Conservation (phyloP, 2,113 vertebrate genomes). For the Sula dactylatra region DNA sequence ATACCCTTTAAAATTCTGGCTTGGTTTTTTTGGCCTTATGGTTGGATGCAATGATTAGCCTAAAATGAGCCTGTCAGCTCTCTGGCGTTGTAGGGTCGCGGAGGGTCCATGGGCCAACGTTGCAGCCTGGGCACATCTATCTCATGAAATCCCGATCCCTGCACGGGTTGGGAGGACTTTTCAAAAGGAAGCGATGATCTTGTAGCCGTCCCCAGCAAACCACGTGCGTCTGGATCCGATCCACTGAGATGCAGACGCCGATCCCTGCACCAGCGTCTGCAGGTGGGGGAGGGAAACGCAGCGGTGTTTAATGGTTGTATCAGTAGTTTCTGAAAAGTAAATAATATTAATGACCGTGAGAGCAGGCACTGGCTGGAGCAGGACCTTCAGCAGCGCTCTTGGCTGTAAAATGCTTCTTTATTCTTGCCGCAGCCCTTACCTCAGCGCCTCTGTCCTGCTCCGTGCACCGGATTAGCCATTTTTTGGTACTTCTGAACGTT, state of each 20-base stretch:
- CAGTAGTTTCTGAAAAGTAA: background rate
- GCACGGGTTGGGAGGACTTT: background rate
- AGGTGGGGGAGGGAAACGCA: background rate
- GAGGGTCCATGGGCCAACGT: background rate
- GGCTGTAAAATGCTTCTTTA: background rate
- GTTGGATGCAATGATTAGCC: background rate
- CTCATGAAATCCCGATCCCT: background rate
- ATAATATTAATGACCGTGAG: background rate
- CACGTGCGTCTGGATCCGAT: background rate
- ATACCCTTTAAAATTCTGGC: background rate
- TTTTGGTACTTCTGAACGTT: background rate
- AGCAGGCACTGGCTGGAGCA: background rate
- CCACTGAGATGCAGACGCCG: background rate
- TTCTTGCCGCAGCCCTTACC: background rate
- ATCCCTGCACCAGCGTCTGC: background rate
- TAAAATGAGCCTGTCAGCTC: background rate
- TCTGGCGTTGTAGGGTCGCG: background rate
- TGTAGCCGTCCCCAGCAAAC: background rate
- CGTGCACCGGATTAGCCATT: background rate
- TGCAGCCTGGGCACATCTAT: background rate
- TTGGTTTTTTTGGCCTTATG: background rate
- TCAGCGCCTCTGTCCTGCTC: background rate
- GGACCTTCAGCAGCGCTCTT: background rate
- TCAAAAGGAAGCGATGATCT: background rate
- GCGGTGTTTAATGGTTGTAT: background rate